Evolutionary conservation across 2,113 vertebrate species (phyloP), one percentile per base, ranked within the genome.

Genomic region (Leptobrachium leishanense): DNA sequence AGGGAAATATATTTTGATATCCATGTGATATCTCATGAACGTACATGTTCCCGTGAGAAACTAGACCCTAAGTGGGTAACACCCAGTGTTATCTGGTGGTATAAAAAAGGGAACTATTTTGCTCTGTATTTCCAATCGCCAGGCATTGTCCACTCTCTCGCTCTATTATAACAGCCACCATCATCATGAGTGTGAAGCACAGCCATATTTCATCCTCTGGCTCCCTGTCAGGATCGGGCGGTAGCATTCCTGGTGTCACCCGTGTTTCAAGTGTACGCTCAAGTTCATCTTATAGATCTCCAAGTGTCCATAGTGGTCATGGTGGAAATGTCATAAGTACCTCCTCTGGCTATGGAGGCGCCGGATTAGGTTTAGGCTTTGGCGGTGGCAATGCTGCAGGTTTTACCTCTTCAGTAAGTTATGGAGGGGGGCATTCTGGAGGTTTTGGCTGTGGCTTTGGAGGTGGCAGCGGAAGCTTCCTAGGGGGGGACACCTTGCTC

Each of bases 281-380:
- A 66, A 0, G 63, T 76, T 0, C 71, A 84, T 46, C 83, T 82
- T 91, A 87, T 63, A 93, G 96, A 76, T 89, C 97, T 31, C 90
- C 92, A 72, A 98, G 97, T 66, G 90, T 99, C 62, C 92, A 94
- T 0, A 94, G 93, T 2, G 89, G 85, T 55, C 42, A 55, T 8
- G 70, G 42, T 39, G 71, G 62, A 0, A 72, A 64, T 66, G 53
- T 43, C 39, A 12, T 72, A 12, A 12, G 44, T 10, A 43, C 8
- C 9, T 63, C 76, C 9, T 12, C 42, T 72, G 55, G 54, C 39
- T 43, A 31, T 57, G 50, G 63, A 43, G 59, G 74, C 62, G 9
- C 6, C 57, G 68, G 59, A 5, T 46, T 63, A 71, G 76, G 76
- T 6, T 9, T 70, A 64, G 50, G 69, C 31, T 79, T 50, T 72